These are phyloP conservation scores for Physeter macrocephalus DNA, from an alignment of 2,113 vertebrate genomes.

Conservation along the genomic window DNA sequence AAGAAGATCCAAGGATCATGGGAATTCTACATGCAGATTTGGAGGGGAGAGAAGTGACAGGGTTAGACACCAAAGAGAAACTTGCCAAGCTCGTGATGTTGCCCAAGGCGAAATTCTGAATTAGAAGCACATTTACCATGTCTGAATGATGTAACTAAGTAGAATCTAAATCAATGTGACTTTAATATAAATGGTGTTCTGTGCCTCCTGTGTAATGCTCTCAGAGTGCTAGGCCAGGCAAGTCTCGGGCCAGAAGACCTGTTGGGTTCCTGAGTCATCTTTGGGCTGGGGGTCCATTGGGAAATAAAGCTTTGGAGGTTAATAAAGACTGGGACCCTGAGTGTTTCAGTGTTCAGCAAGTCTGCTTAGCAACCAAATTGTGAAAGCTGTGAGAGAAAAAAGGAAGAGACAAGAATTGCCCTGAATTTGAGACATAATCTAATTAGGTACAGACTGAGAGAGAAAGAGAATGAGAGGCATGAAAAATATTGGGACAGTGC, in stretches of 20 bases:
- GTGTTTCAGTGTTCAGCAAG: neutral
- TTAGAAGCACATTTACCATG: neutral
- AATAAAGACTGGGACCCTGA: neutral
- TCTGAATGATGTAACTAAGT: neutral
- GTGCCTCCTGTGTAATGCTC: neutral
- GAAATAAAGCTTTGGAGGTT: neutral
- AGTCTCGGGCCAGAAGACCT: neutral
- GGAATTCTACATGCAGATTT: neutral
- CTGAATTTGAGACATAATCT: neutral
- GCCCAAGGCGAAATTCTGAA: neutral
- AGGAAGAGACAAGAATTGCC: neutral
- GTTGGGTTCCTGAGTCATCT: neutral
- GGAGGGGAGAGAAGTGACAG: neutral
- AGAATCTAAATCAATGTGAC: conserved; percentile 7
- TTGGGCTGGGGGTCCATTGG: neutral
- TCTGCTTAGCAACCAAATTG: neutral
- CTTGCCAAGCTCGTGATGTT: neutral
- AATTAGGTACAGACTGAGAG: neutral
- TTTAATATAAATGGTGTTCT: neutral
- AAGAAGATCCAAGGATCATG: neutral
- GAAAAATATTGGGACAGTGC: neutral
- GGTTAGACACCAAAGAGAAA: neutral
- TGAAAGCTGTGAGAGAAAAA: neutral
- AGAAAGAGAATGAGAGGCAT: neutral
- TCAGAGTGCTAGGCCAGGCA: neutral